These are phyloP conservation scores for Musca vetustissima DNA, from an alignment of 1,140 invertebrate species.

Conservation along the genomic window DNA sequence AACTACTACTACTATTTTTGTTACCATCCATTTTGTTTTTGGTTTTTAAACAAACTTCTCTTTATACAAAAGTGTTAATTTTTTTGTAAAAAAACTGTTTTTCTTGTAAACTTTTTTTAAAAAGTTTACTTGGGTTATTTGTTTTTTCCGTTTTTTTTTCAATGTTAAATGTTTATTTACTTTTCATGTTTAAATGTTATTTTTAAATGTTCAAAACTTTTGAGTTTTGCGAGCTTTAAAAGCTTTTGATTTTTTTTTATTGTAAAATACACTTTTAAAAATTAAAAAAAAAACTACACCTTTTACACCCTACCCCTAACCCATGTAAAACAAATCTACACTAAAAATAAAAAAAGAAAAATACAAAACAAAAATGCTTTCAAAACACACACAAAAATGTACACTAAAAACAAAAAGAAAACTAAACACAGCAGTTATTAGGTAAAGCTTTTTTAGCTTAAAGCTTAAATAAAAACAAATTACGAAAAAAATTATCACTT, in stretches of 20 bases:
- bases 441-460: slow-evolving; percentile 21
- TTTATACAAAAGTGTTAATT: too few relatives aligned
- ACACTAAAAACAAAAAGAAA: slow-evolving; percentile 9
- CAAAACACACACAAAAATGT: neutral
- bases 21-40: too few relatives aligned
- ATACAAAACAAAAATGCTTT: slow-evolving; percentile 25
- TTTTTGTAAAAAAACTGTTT: too few relatives aligned
- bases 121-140: slow-evolving; percentile 5
- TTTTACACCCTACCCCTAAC: too few relatives aligned
- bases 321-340: too few relatives aligned
- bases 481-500: slow-evolving; percentile 18
- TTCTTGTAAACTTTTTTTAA: too few relatives aligned
- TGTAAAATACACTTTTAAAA: neutral
- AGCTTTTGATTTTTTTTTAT: slow-evolving; percentile 20
- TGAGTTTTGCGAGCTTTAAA: slow-evolving; percentile 28
- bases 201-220: slow-evolving; percentile 10
- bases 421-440: too few relatives aligned
- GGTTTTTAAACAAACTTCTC: too few relatives aligned
- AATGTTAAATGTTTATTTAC: slow-evolving; percentile 9
- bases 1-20: too few relatives aligned
- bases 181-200: slow-evolving; percentile 20
- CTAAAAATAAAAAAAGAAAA: too few relatives aligned
- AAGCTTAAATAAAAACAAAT: neutral
- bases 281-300: slow-evolving; percentile 7
- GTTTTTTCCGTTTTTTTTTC: too few relatives aligned